phyloP scores from a whole-genome alignment of 2,797 vertebrate genomes.

The Artibeus lituratus region DNA sequence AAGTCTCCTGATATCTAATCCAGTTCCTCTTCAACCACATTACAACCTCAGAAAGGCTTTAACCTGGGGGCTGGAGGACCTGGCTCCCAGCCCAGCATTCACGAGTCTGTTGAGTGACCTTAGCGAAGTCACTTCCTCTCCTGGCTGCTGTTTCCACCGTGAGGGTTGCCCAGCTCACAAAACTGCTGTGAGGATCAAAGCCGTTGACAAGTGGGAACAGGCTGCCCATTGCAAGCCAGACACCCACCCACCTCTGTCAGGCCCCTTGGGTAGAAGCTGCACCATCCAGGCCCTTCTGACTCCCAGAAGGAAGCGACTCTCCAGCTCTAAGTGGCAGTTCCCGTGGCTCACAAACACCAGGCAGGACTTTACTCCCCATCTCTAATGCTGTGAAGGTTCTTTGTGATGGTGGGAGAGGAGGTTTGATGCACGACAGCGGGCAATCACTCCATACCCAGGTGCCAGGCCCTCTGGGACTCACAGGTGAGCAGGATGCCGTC shows the following conservation, averaged over 20 bases:
- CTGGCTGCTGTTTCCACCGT: background rate
- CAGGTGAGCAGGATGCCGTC: background rate
- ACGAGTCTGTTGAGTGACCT: background rate
- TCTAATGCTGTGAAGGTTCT: background rate
- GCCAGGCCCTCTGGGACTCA: background rate
- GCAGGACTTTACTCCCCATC: background rate
- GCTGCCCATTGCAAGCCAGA: background rate
- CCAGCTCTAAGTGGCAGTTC: background rate
- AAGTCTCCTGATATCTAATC: background rate
- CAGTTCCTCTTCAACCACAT: background rate
- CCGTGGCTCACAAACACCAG: background rate
- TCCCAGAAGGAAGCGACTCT: background rate
- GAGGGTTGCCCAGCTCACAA: background rate
- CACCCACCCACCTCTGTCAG: too few relatives aligned
- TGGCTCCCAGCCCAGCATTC: background rate
- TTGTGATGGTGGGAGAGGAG: background rate
- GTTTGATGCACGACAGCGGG: background rate
- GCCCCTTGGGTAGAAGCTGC: background rate
- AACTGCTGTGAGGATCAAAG: background rate
- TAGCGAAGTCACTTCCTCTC: constrained; percentile 23
- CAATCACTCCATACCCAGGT: background rate
- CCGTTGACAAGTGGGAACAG: too few relatives aligned
- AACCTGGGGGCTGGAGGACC: background rate
- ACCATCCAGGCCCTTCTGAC: background rate
- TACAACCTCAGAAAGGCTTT: background rate